Percentiles rank a stretch among this genome's conserved stretches.
These are phyloP conservation scores for Periophthalmus modestus DNA, from an alignment of 2,113 vertebrate species.

Conservation along the genomic window DNA sequence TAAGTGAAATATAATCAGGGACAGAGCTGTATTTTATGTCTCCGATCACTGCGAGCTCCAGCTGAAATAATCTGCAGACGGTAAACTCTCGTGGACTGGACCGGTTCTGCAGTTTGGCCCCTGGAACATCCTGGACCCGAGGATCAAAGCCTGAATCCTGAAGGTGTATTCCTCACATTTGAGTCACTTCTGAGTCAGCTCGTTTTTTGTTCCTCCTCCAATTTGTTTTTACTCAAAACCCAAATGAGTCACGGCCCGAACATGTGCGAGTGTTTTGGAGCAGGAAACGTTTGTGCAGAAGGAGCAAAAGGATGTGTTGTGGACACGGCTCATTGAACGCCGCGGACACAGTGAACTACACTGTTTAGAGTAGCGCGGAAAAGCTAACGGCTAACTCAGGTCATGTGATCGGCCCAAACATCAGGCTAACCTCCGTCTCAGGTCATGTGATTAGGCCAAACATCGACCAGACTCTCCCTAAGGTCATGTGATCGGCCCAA, in stretches of 20 bases:
- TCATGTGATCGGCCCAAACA: too few species aligned
- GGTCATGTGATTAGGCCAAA: too few species aligned
- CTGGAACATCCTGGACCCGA: slow-evolving; percentile 15
- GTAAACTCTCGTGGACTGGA: slow-evolving; percentile 38
- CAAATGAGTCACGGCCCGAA: slow-evolving; percentile 60
- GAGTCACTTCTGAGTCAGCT: slow-evolving; percentile 76
- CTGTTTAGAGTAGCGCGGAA: not conserved
- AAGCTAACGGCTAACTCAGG: not conserved
- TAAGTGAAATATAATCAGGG: too few species aligned
- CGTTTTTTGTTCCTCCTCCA: slow-evolving; percentile 46
- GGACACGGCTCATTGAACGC: slow-evolving; percentile 16
- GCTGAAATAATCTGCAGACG: too few species aligned
- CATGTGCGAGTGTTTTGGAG: slow-evolving; percentile 61
- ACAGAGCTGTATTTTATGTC: too few species aligned
- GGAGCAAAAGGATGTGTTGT: slow-evolving; percentile 43
- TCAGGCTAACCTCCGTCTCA: too few species aligned
- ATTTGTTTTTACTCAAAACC: slow-evolving; percentile 56
- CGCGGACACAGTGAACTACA: slow-evolving; percentile 43
- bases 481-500: too few species aligned
- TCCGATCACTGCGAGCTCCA: too few species aligned
- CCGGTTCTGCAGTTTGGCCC: slow-evolving; percentile 50
- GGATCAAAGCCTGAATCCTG: slow-evolving; percentile 49
- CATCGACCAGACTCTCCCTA: too few species aligned
- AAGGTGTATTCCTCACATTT: slow-evolving; percentile 69
- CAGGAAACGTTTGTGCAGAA: slow-evolving; percentile 56